Conservation (phyloP, 2,113 vertebrate species). For the Notothenia rossii region DNA sequence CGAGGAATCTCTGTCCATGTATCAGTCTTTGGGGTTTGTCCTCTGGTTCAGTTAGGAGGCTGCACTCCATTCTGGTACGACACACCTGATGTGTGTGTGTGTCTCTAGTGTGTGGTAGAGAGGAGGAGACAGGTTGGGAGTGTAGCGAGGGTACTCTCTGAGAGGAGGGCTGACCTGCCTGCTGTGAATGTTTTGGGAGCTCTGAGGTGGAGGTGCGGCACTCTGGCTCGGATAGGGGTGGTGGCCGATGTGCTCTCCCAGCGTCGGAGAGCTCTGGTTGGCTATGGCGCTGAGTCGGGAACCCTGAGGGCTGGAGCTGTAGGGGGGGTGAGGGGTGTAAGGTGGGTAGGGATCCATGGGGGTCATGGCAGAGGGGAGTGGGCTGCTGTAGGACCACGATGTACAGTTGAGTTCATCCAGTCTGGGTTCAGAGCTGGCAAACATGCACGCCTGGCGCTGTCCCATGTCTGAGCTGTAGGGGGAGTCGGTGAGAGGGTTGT, state of each 20-base stretch:
- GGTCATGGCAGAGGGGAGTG: conserved; percentile 90
- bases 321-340: conserved; percentile 88
- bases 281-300: conserved; percentile 88
- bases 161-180: conserved; percentile 89
- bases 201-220: conserved; percentile 73
- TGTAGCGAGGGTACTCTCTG: conserved; percentile 86
- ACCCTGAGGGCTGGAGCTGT: conserved; percentile 92
- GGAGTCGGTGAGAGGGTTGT: conserved; percentile 83
- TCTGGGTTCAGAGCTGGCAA: conserved; percentile 90
- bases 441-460: conserved; percentile 97
- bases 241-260: conserved; percentile 83
- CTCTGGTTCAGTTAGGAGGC: conserved; percentile 87
- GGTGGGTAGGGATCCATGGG: conserved; percentile 93
- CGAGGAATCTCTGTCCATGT: conserved; percentile 23
- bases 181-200: conserved; percentile 89
- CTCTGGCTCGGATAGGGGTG: conserved; percentile 88
- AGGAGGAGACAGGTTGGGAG: conserved; percentile 91
- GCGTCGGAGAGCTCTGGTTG: conserved; percentile 90
- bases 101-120: conserved; percentile 91
- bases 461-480: conserved; percentile 92
- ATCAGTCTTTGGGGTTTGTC: conserved; percentile 37
- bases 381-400: conserved; percentile 92
- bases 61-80: conserved; percentile 93
- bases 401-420: conserved; percentile 93
- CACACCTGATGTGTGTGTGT: conserved; percentile 87